Evolutionary conservation across 2,113 vertebrate genomes (phyloP), one percentile per base, ranked within the genome.

Genomic region (Gambusia affinis): DNA sequence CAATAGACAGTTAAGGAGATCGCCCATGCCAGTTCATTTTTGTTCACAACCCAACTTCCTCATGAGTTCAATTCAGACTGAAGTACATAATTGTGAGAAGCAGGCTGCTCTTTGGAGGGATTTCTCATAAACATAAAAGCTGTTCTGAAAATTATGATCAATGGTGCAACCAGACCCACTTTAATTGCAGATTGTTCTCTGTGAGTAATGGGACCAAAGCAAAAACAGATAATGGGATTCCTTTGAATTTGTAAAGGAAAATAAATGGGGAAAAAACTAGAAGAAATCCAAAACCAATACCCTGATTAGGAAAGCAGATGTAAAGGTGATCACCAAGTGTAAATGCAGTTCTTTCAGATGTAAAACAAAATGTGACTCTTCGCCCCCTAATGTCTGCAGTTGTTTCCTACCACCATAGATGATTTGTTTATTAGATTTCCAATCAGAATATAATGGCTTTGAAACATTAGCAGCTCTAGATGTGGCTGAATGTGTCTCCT

Each of bases 121-220:
- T 89, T 92, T 90, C 91, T 92, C 92, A 94, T 93, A 92, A 93
- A 89, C 92, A 94, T 93, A 92, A 93, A 92, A 93, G 92, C 90
- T 71, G 86, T 92, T 92, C 87, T 87, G 88, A 88, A 86, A 86
- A 93, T 88, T 87, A 86, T 90, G 92, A 93, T 93, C 92, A 93
- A 92, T 93, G 90, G 79, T 84, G 90, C 90, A 90, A 91, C 85
- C 72, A 87, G 88, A 91, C 90, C 93, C 89, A 92, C 88, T 91
- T 80, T 92, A 92, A 92, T 93, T 93, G 92, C 90, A 80, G 90
- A 93, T 91, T 91, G 87, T 89, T 90, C 82, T 84, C 88, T 77
- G 79, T 94, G 92, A 93, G 88, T 94, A 93, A 94, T 94, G 92
- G 88, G 80, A 87, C 77, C 24, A 1, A 75, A 78, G 84, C 80